Evolutionary conservation across 1,140 invertebrate species (phyloP).

Genomic region (Drosophila albomicans): DNA sequence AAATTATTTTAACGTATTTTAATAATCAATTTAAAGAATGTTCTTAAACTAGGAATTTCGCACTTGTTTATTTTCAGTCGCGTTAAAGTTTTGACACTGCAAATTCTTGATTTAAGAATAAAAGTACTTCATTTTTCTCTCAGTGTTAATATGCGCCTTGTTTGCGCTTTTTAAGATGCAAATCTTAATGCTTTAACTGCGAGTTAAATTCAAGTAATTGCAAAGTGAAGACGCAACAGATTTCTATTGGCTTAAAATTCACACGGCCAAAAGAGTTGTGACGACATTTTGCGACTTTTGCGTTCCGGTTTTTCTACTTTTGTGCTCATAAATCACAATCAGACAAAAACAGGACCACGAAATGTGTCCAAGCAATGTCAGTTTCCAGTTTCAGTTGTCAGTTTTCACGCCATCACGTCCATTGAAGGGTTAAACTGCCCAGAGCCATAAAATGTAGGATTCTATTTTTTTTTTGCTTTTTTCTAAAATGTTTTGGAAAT

Average conservation of each 20-base stretch:
- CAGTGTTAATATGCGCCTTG: slow-evolving; percentile 12
- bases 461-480: slow-evolving; percentile 40
- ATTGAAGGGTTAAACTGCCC: slow-evolving; percentile 80
- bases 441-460: slow-evolving; percentile 74
- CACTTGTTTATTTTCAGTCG: too few species aligned
- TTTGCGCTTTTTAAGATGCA: too few species aligned
- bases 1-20: too few species aligned
- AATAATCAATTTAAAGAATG: too few species aligned
- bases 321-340: slow-evolving; percentile 72
- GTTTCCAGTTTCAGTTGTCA: slow-evolving; percentile 34
- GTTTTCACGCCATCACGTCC: slow-evolving; percentile 50
- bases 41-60: too few species aligned
- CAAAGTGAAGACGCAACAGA: background rate
- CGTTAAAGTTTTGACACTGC: too few species aligned
- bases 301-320: slow-evolving; percentile 63
- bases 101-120: too few species aligned
- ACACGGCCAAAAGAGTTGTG: slow-evolving; percentile 23
- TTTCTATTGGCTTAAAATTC: slow-evolving; percentile 1
- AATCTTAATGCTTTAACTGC: background rate
- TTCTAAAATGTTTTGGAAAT: slow-evolving; percentile 62
- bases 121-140: too few species aligned
- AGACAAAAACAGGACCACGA: slow-evolving; percentile 51
- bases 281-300: slow-evolving; percentile 9
- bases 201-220: background rate
- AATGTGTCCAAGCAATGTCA: slow-evolving; percentile 53